Percentiles rank a stretch among this genome's conserved stretches.
Conservation (phyloP, 2,113 vertebrate genomes). For the Neomonachus schauinslandi region DNA sequence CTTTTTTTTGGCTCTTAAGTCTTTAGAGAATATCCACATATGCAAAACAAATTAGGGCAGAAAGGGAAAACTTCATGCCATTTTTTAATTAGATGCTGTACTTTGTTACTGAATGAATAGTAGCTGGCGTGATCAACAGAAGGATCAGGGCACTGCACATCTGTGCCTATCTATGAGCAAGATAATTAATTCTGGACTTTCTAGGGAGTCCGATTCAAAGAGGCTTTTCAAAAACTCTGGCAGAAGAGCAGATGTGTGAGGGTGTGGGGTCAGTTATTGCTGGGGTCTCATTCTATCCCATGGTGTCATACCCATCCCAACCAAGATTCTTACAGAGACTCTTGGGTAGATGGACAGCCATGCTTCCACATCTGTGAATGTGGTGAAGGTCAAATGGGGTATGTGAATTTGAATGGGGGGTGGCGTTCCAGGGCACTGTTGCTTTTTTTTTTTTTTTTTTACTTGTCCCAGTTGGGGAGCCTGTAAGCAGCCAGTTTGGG, state of each 20-base stretch:
- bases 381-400: neutral
- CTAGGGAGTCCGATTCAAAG: conserved; percentile 23
- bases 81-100: conserved; percentile 73
- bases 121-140: conserved; percentile 67
- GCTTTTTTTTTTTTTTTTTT: neutral
- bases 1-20: conserved; percentile 67
- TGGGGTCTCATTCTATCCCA: neutral
- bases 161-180: conserved; percentile 59
- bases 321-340: neutral
- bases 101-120: conserved; percentile 50
- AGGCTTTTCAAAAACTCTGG: conserved; percentile 24
- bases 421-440: neutral
- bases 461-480: neutral
- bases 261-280: neutral
- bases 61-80: conserved; percentile 73
- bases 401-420: neutral
- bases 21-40: conserved; percentile 79
- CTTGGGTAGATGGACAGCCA: neutral
- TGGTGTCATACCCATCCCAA: neutral
- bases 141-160: conserved; percentile 64
- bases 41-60: conserved; percentile 83
- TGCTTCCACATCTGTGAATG: neutral
- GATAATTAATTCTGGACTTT: conserved; percentile 76
- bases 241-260: neutral
- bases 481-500: neutral